Conservation (phyloP, 2,888 invertebrate species). For the Boloria euphrosyne region DNA sequence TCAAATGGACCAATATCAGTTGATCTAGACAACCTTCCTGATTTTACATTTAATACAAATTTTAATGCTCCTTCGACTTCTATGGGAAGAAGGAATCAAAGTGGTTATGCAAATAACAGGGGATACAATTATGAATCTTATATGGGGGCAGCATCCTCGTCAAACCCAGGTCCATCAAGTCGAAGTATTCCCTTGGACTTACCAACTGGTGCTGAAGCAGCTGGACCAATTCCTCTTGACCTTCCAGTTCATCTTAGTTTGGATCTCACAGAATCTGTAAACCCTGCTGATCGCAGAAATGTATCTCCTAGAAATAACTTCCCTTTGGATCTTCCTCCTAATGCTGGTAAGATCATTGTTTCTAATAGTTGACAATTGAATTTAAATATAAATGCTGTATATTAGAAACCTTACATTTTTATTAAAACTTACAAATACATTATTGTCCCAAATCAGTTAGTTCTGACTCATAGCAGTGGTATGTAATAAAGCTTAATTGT, state of each 20-base stretch:
- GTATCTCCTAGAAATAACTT: conserved; percentile 70
- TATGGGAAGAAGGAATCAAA: conserved; percentile 63
- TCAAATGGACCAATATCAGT: conserved; percentile 78
- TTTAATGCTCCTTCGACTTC: conserved; percentile 71
- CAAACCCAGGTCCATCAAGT: conserved; percentile 55
- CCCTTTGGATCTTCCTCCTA: conserved; percentile 74
- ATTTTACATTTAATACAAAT: conserved; percentile 84
- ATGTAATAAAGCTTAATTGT: conserved; percentile 1
- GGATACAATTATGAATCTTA: conserved; percentile 68
- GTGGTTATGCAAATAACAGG: conserved; percentile 57
- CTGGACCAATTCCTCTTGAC: conserved; percentile 63
- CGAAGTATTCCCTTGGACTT: conserved; percentile 67
- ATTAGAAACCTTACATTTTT: too few species aligned
- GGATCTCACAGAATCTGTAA: conserved; percentile 77
- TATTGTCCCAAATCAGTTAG: conserved; percentile 1
- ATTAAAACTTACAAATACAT: background rate
- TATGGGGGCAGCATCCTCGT: conserved; percentile 62
- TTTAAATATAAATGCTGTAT: background rate
- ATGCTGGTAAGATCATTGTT: conserved; percentile 59
- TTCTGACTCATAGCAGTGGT: conserved; percentile 2
- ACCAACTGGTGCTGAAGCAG: conserved; percentile 64
- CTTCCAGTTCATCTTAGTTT: conserved; percentile 68
- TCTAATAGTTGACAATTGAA: conserved; percentile 8
- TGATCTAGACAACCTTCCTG: conserved; percentile 86
- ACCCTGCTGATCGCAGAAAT: conserved; percentile 71